These are phyloP conservation scores for Asobara japonica DNA, from an alignment of 1,140 invertebrate genomes.

Conservation along the genomic window DNA sequence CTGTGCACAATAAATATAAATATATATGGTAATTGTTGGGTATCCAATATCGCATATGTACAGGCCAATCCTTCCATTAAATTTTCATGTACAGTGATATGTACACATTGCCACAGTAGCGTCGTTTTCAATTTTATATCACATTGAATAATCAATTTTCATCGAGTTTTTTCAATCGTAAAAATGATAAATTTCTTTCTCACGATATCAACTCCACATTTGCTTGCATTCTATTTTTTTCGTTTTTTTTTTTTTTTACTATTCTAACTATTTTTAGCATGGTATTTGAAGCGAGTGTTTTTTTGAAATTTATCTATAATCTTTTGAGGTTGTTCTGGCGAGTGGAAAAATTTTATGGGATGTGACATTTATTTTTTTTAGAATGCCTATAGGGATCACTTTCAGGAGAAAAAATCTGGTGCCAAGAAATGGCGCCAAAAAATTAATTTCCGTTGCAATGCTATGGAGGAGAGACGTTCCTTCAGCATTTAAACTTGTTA, in stretches of 20 bases:
- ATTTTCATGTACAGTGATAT: neutral
- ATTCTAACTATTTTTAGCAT: constrained; percentile 60
- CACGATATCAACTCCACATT: constrained; percentile 12
- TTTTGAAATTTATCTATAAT: neutral
- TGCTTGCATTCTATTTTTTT: neutral
- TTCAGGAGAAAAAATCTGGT: no score
- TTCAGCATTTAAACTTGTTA: no score
- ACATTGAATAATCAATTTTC: constrained; percentile 43
- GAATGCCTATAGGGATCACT: no score
- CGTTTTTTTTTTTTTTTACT: constrained; percentile 55
- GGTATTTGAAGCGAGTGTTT: constrained; percentile 56
- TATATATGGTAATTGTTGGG: neutral
- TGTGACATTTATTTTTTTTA: no score
- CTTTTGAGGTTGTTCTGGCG: no score
- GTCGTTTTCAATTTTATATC: neutral
- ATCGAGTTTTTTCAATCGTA: constrained; percentile 36
- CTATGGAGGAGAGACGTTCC: no score
- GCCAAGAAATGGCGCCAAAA: no score
- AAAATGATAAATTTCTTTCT: constrained; percentile 30
- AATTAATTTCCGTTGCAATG: no score
- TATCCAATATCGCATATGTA: constrained; percentile 15
- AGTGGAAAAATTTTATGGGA: no score
- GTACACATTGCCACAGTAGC: constrained; percentile 18
- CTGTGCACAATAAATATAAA: constrained; percentile 34
- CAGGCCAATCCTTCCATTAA: constrained; percentile 8